Percentiles rank a stretch among this genome's conserved stretches.
Conservation (phyloP, 2,113 vertebrate genomes). For the Heptranchias perlo region DNA sequence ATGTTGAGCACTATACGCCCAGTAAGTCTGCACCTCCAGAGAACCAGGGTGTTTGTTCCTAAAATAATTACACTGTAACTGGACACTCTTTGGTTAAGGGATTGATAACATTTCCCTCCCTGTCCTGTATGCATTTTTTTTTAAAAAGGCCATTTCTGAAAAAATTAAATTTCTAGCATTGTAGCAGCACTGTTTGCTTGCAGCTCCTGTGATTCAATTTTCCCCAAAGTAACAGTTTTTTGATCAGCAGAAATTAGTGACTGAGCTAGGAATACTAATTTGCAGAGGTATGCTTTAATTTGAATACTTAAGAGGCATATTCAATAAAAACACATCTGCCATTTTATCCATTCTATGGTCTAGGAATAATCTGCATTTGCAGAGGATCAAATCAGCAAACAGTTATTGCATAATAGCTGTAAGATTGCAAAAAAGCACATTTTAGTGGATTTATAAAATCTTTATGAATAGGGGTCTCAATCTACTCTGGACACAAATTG, state of each 20-base stretch:
- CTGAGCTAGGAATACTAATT: background rate
- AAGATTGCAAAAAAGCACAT: background rate
- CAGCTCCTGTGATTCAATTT: background rate
- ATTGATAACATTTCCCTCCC: background rate
- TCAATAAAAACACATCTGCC: background rate
- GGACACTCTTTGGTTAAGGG: background rate
- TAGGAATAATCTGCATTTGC: background rate
- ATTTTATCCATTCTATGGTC: background rate
- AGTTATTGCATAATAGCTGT: background rate
- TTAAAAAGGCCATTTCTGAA: background rate
- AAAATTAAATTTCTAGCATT: background rate
- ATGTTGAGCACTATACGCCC: background rate
- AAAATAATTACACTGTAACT: background rate
- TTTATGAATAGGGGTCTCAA: background rate
- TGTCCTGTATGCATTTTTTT: too few species aligned
- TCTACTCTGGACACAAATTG: background rate
- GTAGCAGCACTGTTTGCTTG: background rate
- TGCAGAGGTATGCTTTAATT: background rate
- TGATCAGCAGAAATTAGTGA: background rate
- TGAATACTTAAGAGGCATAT: background rate
- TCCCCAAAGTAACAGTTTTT: background rate
- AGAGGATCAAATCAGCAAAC: background rate
- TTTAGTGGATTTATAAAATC: background rate
- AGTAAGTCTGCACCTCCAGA: background rate
- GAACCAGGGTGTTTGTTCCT: background rate